These are phyloP conservation scores for Gari tellinella DNA, from an alignment of 2,888 invertebrate species.

Conservation along the genomic window DNA sequence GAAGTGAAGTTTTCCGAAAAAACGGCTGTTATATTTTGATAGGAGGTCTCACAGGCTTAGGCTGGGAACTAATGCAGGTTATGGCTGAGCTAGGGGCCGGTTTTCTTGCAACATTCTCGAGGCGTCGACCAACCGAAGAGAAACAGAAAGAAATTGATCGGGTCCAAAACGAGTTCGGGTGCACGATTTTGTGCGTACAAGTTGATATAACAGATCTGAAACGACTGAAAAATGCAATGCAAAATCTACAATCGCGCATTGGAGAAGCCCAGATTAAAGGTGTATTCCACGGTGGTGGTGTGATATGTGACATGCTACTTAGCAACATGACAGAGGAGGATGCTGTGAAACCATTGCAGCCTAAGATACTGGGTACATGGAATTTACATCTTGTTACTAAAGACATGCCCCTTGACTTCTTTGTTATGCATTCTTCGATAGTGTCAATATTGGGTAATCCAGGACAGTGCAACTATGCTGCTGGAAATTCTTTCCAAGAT, in stretches of 20 bases:
- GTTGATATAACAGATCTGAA: no score
- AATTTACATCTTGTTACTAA: slow-evolving; percentile 67
- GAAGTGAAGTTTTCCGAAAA: slow-evolving; percentile 48
- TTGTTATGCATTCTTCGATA: slow-evolving; percentile 71
- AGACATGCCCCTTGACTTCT: slow-evolving; percentile 62
- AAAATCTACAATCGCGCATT: no score
- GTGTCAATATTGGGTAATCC: slow-evolving; percentile 65
- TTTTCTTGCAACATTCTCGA: slow-evolving; percentile 59
- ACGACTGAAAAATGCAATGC: no score
- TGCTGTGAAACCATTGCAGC: slow-evolving; percentile 29
- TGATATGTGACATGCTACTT: slow-evolving; percentile 30
- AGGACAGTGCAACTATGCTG: slow-evolving; percentile 72
- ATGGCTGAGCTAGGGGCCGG: slow-evolving; percentile 65
- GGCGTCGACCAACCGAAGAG: slow-evolving; percentile 46
- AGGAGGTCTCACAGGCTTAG: slow-evolving; percentile 73
- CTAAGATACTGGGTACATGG: slow-evolving; percentile 65
- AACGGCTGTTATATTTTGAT: slow-evolving; percentile 68
- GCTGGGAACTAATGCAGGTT: slow-evolving; percentile 66
- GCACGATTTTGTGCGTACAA: no score
- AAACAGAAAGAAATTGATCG: slow-evolving; percentile 46
- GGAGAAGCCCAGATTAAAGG: slow-evolving; percentile 27
- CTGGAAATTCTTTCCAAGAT: slow-evolving; percentile 70
- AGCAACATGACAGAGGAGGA: slow-evolving; percentile 42
- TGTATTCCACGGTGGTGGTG: no score
- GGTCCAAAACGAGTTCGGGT: slow-evolving; percentile 16